These are phyloP conservation scores for Corbicula japonica DNA, from an alignment of 2,888 invertebrate species.

Conservation along the genomic window DNA sequence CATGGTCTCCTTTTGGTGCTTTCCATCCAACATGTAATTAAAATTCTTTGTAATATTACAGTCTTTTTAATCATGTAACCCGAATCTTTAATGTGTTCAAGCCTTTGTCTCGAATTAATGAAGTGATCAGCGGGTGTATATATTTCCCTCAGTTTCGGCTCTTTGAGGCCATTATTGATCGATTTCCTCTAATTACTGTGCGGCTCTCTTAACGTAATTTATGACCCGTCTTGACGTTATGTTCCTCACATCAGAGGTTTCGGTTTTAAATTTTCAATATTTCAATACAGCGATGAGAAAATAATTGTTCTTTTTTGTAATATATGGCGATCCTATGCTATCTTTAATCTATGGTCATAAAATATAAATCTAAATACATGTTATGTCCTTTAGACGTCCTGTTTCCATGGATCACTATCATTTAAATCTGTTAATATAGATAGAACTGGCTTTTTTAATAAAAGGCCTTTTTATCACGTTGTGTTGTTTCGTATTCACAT, in stretches of 20 bases:
- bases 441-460: not conserved
- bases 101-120: conserved; percentile 52
- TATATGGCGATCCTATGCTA: conserved; percentile 26
- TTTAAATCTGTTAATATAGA: not conserved
- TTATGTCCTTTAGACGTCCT: conserved; percentile 22
- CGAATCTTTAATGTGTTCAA: conserved; percentile 59
- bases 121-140: conserved; percentile 37
- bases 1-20: conserved; percentile 16
- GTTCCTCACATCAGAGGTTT: conserved; percentile 61
- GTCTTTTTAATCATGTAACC: conserved; percentile 45
- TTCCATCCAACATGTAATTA: conserved; percentile 54
- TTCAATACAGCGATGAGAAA: conserved; percentile 27
- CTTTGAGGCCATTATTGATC: conserved; percentile 23
- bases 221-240: conserved; percentile 59
- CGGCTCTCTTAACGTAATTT: conserved; percentile 49
- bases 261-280: conserved; percentile 61
- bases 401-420: conserved; percentile 22
- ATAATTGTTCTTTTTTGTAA: conserved; percentile 49
- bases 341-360: conserved; percentile 55
- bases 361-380: conserved; percentile 37
- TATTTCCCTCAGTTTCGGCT: conserved; percentile 22
- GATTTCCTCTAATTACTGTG: conserved; percentile 15
- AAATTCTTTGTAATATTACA: conserved; percentile 51
- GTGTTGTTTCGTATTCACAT: too few relatives aligned
- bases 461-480: too few relatives aligned